Evolutionary conservation across 2,888 invertebrate species (phyloP).

Genomic region (Caenorhabditis doughertyi): DNA sequence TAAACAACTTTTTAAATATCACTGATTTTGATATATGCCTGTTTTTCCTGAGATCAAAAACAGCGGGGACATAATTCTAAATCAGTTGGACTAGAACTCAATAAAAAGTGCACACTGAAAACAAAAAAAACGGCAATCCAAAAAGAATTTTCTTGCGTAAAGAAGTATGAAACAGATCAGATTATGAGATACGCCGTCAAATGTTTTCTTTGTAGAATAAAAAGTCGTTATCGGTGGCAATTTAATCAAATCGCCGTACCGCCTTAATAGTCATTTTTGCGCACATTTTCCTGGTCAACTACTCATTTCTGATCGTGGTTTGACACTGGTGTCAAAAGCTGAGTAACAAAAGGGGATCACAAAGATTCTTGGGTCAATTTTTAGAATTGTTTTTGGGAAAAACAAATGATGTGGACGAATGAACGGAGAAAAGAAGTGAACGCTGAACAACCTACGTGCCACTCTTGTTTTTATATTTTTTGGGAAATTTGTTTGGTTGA

Average conservation of each 20-base stretch:
- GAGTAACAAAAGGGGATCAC: neutral
- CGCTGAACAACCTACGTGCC: no score
- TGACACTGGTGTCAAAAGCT: slow-evolving; percentile 21
- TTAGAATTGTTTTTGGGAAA: neutral
- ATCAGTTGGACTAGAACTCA: neutral
- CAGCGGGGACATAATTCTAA: no score
- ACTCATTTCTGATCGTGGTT: slow-evolving; percentile 23
- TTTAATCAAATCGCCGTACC: slow-evolving; percentile 45
- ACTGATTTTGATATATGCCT: slow-evolving; percentile 15
- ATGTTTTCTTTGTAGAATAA: slow-evolving; percentile 7
- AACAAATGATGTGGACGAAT: no score
- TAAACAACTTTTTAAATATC: neutral
- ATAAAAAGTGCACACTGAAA: slow-evolving; percentile 7
- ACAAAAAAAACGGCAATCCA: neutral
- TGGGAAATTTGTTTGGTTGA: no score
- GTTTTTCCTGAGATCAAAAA: neutral
- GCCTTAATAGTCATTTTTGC: slow-evolving; percentile 34
- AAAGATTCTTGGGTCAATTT: neutral
- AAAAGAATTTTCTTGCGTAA: neutral
- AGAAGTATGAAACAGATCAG: slow-evolving; percentile 6
- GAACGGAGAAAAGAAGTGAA: no score
- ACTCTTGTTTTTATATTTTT: no score
- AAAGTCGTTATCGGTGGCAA: slow-evolving; percentile 31
- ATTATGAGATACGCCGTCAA: slow-evolving; percentile 28
- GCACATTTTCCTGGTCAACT: slow-evolving; percentile 11